phyloP scores from a whole-genome alignment of 2,888 invertebrate species.

The Atrina japonica region DNA sequence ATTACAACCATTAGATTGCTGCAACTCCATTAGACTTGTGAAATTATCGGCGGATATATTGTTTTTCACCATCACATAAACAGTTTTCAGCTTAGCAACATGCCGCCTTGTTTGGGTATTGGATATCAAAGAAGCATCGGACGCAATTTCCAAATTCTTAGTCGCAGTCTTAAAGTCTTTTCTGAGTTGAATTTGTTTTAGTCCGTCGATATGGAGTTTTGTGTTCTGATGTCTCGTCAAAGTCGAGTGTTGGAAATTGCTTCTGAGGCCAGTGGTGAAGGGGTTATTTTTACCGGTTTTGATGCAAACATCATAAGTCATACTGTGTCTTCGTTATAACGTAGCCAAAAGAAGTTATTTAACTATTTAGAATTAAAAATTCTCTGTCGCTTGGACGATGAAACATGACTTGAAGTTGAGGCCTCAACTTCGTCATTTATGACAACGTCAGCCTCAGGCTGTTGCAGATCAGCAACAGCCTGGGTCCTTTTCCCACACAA shows the following conservation, averaged over 20 bases:
- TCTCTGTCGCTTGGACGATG: neutral
- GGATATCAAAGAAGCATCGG: no score
- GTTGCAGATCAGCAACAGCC: no score
- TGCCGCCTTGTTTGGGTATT: conserved; percentile 2
- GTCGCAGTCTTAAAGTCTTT: neutral
- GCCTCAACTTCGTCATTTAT: no score
- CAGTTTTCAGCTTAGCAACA: conserved; percentile 6
- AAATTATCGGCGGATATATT: conserved; percentile 17
- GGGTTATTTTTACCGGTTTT: neutral
- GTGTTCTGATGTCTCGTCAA: neutral
- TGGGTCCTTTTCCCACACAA: neutral
- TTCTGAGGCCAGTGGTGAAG: neutral
- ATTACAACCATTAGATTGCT: neutral
- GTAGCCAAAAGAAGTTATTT: neutral
- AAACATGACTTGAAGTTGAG: no score
- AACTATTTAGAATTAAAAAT: neutral
- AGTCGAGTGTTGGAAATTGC: neutral
- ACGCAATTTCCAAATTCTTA: no score
- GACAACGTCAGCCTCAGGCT: no score
- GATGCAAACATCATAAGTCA: neutral
- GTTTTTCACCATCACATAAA: conserved; percentile 5
- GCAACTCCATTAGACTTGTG: conserved; percentile 5
- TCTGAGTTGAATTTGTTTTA: neutral
- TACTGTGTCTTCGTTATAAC: neutral
- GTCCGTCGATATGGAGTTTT: neutral